These are phyloP conservation scores for Leiothrix lutea DNA, from an alignment of 2,113 vertebrate species.

Conservation along the genomic window DNA sequence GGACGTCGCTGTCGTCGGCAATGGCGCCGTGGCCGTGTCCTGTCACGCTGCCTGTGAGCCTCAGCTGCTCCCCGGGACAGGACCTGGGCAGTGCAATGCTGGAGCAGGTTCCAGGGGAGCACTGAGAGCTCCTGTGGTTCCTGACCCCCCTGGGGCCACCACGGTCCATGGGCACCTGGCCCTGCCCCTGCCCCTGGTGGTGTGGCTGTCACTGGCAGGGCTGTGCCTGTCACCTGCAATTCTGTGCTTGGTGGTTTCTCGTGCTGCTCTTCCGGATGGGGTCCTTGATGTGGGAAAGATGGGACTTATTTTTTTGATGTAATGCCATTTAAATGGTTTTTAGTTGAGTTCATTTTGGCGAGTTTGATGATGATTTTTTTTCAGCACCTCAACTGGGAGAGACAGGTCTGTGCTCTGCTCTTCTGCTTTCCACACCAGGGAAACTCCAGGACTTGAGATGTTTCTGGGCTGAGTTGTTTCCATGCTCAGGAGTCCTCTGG, in stretches of 20 bases:
- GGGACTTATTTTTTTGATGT: background rate
- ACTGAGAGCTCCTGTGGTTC: rapidly evolving
- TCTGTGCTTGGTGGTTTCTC: background rate
- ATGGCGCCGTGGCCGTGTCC: rapidly evolving
- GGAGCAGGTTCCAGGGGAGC: background rate
- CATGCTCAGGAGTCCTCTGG: background rate
- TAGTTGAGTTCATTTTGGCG: background rate
- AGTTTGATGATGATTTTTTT: background rate
- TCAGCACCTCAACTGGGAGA: background rate
- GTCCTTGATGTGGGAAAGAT: background rate
- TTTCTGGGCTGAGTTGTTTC: background rate
- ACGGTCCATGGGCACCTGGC: rapidly evolving
- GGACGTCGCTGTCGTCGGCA: rapidly evolving
- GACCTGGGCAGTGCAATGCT: rapidly evolving
- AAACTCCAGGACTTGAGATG: background rate
- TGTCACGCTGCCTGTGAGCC: rapidly evolving
- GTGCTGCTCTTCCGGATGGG: background rate
- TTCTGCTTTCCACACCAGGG: background rate
- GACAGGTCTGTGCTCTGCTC: background rate
- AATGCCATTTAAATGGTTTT: background rate
- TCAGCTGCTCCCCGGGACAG: rapidly evolving
- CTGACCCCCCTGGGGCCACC: background rate
- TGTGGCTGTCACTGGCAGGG: background rate
- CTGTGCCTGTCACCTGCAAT: background rate
- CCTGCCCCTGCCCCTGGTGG: background rate